phyloP scores from a whole-genome alignment of 1,140 invertebrate species.

The Ips typographus region DNA sequence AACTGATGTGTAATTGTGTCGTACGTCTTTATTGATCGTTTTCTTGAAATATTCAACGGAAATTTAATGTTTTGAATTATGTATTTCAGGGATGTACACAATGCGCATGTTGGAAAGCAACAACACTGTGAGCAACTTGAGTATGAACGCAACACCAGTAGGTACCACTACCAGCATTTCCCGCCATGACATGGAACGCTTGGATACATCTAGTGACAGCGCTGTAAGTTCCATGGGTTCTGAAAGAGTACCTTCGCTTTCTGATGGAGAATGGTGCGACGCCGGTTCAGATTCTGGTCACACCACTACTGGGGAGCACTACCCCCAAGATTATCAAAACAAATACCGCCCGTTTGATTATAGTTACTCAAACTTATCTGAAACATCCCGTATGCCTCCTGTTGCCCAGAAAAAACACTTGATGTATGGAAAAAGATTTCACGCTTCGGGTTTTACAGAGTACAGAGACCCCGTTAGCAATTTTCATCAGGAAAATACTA shows the following conservation, averaged over 20 bases:
- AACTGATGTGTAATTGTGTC: background rate
- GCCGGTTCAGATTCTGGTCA: constrained; percentile 80
- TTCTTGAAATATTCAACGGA: background rate
- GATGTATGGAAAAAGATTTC: constrained; percentile 84
- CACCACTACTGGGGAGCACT: constrained; percentile 60
- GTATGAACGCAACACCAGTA: constrained; percentile 49
- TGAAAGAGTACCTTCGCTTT: constrained; percentile 81
- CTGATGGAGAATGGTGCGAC: constrained; percentile 88
- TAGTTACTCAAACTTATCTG: constrained; percentile 57
- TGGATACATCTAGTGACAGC: constrained; percentile 82
- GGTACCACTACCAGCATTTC: constrained; percentile 48
- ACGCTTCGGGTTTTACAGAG: constrained; percentile 66
- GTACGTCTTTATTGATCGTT: background rate
- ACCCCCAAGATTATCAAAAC: constrained; percentile 59
- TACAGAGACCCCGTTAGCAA: constrained; percentile 55
- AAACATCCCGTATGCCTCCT: constrained; percentile 57
- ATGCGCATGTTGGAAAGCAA: constrained; percentile 77
- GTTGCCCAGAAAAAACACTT: constrained; percentile 91
- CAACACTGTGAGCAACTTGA: constrained; percentile 46
- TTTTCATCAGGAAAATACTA: too few species aligned
- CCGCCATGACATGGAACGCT: constrained; percentile 61
- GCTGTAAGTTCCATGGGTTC: constrained; percentile 90
- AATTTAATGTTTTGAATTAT: background rate
- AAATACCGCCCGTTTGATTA: constrained; percentile 81
- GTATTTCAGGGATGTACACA: constrained; percentile 75